A percentile compares a stretch with the other conserved stretches of the same genome.
phyloP scores from a whole-genome alignment of 2,888 invertebrate species.

The Chymomyza fuscimana region DNA sequence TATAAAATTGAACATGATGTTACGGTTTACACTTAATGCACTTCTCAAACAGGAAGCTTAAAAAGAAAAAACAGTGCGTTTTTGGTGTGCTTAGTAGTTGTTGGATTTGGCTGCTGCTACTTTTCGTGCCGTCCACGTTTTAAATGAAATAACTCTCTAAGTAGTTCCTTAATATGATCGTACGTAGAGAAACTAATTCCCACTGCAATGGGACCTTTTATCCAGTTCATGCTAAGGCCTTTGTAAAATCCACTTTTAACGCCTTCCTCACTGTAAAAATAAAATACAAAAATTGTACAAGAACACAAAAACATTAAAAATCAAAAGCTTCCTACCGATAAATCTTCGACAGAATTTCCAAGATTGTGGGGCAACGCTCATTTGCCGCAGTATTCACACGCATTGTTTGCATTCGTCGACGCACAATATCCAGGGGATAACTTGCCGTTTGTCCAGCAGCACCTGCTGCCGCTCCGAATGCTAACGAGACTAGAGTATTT shows the following conservation, averaged over 20 bases:
- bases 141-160: constrained; percentile 80
- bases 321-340: constrained; percentile 83
- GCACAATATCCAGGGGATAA: constrained; percentile 96
- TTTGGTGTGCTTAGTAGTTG: constrained; percentile 33
- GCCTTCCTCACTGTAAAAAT: constrained; percentile 89
- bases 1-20: constrained; percentile 26
- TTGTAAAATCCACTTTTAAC: constrained; percentile 95
- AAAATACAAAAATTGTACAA: constrained; percentile 76
- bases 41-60: constrained; percentile 32
- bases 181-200: constrained; percentile 98
- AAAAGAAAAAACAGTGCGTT: constrained; percentile 45
- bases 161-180: constrained; percentile 86
- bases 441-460: constrained; percentile 96
- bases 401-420: constrained; percentile 83
- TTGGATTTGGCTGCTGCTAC: constrained; percentile 3
- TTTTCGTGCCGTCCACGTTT: constrained; percentile 70
- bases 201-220: constrained; percentile 93
- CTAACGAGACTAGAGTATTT: constrained; percentile 84
- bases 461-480: constrained; percentile 95
- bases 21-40: constrained; percentile 25
- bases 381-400: constrained; percentile 79
- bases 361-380: constrained; percentile 84
- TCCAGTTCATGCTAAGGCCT: constrained; percentile 99
- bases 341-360: constrained; percentile 84
- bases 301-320: neutral